Conservation (phyloP, 2,797 vertebrate genomes). For the Champsocephalus esox region DNA sequence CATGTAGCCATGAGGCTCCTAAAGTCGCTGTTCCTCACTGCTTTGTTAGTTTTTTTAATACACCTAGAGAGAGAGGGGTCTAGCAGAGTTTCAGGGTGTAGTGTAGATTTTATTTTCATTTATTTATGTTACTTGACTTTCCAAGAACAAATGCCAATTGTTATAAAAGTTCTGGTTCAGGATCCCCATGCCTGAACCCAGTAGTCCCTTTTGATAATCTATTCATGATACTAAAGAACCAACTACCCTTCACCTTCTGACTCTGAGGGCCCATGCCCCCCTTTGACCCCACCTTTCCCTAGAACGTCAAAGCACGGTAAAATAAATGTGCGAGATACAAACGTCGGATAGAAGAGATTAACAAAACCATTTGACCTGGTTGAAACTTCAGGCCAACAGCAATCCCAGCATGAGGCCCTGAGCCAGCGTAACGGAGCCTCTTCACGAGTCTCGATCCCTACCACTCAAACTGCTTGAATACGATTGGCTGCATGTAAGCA, state of each 20-base stretch:
- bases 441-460: slow-evolving; percentile 16
- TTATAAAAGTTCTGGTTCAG: background rate
- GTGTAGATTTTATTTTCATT: background rate
- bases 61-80: background rate
- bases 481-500: slow-evolving; percentile 36
- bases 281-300: background rate
- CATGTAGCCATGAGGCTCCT: background rate
- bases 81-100: background rate
- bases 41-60: background rate
- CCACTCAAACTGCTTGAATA: slow-evolving; percentile 9
- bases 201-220: slow-evolving; percentile 3
- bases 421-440: slow-evolving; percentile 31
- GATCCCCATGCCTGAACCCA: background rate
- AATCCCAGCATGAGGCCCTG: slow-evolving; percentile 35
- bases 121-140: background rate
- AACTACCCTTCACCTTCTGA: background rate
- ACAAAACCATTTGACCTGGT: slow-evolving; percentile 38
- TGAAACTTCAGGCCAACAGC: slow-evolving; percentile 29
- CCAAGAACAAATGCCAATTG: background rate
- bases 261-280: background rate
- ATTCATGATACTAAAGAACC: background rate
- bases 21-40: background rate
- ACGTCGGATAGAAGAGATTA: slow-evolving; percentile 30
- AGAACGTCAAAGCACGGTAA: slow-evolving; percentile 15
- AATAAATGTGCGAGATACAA: slow-evolving; percentile 19